Evolutionary conservation across 2,888 invertebrate species (phyloP).

Genomic region (Cynaeus angustus): DNA sequence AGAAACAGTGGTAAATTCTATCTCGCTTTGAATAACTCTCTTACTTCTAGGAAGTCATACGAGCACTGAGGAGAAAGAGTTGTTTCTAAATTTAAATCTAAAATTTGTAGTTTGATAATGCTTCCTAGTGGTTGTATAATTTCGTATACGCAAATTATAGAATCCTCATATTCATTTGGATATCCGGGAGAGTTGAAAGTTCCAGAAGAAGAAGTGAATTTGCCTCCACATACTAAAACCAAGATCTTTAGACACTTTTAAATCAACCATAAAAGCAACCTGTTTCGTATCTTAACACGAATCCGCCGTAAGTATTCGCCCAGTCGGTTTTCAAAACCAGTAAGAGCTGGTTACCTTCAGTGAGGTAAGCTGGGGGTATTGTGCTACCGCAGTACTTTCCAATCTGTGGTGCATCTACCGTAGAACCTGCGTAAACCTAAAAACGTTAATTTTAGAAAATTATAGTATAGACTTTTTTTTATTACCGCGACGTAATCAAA

Average conservation of each 20-base stretch:
- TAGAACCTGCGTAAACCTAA: constrained; percentile 81
- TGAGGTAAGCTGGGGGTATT: constrained; percentile 76
- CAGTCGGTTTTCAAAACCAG: constrained; percentile 78
- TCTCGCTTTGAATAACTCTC: too few relatives aligned
- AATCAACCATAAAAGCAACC: too few relatives aligned
- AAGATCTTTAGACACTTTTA: too few relatives aligned
- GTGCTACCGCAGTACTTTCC: constrained; percentile 84
- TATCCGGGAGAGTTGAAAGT: constrained; percentile 83
- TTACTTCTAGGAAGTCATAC: constrained; percentile 70
- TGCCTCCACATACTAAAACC: constrained; percentile 77
- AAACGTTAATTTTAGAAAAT: too few relatives aligned
- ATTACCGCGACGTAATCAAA: constrained; percentile 80
- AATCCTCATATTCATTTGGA: constrained; percentile 71
- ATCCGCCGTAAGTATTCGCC: constrained; percentile 74
- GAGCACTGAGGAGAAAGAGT: constrained; percentile 69
- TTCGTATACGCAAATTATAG: constrained; percentile 76
- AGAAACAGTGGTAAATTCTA: not conserved
- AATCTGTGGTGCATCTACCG: constrained; percentile 77
- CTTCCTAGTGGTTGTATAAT: constrained; percentile 79
- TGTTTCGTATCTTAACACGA: constrained; percentile 76
- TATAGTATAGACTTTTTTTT: too few relatives aligned
- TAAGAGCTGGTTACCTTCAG: constrained; percentile 75
- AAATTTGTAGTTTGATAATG: constrained; percentile 78
- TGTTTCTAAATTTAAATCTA: constrained; percentile 80
- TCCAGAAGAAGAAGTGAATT: constrained; percentile 76